Base-by-base conservation (phyloP, 1,140 invertebrate species). In the Drosophila ironensis region DNA sequence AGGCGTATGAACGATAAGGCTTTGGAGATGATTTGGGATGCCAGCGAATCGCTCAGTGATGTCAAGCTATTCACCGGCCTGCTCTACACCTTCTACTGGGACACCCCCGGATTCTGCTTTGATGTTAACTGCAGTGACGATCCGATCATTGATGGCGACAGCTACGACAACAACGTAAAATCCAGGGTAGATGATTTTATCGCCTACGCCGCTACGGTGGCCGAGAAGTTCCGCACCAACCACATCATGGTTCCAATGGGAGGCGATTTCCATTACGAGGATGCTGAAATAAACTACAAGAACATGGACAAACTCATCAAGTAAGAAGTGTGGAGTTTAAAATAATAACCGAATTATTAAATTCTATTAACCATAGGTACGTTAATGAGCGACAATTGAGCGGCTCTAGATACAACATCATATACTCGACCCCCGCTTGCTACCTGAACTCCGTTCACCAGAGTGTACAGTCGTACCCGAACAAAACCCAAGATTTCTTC, bases 181-280 rank as follows among this genome's bases (percentile, higher is more conserved):
- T 54, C 71, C 7, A 92, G 91, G 91, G 94, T 96, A 9, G 68
- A 91, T 28, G 73, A 89, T 16, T 94, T 95, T 71, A 74, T 94
- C 14, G 80, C 88, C 5, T 93, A 93, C 81, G 73, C 72, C 1
- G 50, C 88, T 28, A 88, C 90, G 14, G 92, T 94, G 91, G 90
- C 92, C 0, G 59, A 89, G 35, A 86, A 88, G 2, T 95, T 94
- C 80, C 88, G 89, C 16, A 93, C 94, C 0, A 94, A 95, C 74
- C 95, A 98, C 89, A 91, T 98, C 1, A 92, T 98, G 54, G 91
- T 98, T 40, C 97, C 97, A 0, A 98, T 98, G 97, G 98, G 98
- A 0, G 94, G 94, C 61, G 98, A 99, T 91, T 99, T 99, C 82
- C 93, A 95, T 50, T 99, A 97, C 89, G 95, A 96, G 86, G 93